Conservation (phyloP, 2,888 invertebrate genomes). For the Tanaodytes sp. region DNA sequence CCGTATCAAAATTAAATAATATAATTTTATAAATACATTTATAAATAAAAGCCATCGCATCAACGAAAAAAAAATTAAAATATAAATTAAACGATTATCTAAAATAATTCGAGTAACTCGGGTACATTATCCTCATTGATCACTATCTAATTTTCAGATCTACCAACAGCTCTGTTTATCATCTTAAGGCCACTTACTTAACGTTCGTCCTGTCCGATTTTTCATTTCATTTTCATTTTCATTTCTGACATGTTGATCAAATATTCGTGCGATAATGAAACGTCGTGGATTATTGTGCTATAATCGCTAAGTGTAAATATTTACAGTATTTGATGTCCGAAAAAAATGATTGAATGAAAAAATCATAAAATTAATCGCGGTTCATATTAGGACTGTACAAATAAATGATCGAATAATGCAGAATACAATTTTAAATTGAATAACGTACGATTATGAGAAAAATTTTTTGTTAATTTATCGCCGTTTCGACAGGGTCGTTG, state of each 20-base stretch:
- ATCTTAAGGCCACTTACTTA: slow-evolving; percentile 52
- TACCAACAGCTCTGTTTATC: slow-evolving; percentile 39
- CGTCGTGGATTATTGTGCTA: slow-evolving; percentile 28
- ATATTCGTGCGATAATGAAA: slow-evolving; percentile 31
- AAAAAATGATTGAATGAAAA: slow-evolving; percentile 6
- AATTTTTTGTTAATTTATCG: slow-evolving; percentile 48
- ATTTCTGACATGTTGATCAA: slow-evolving; percentile 12
- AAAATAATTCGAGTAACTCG: slow-evolving; percentile 13
- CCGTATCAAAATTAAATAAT: slow-evolving; percentile 18
- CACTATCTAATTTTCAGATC: slow-evolving; percentile 38
- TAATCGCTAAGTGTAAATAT: slow-evolving; percentile 29
- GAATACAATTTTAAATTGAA: no score
- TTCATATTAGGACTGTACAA: no score
- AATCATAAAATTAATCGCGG: no score
- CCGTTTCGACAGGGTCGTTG: slow-evolving; percentile 11
- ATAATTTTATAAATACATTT: slow-evolving; percentile 17
- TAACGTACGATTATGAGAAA: slow-evolving; percentile 22
- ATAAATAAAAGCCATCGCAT: slow-evolving; percentile 13
- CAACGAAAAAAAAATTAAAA: slow-evolving; percentile 21
- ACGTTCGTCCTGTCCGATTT: slow-evolving; percentile 30
- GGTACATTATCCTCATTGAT: slow-evolving; percentile 13
- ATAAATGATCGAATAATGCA: no score
- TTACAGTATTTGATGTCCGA: slow-evolving; percentile 18
- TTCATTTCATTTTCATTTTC: slow-evolving; percentile 9
- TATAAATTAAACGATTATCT: slow-evolving; percentile 19